phyloP scores from a whole-genome alignment of 2,888 invertebrate genomes.

The Rhagonycha lutea region DNA sequence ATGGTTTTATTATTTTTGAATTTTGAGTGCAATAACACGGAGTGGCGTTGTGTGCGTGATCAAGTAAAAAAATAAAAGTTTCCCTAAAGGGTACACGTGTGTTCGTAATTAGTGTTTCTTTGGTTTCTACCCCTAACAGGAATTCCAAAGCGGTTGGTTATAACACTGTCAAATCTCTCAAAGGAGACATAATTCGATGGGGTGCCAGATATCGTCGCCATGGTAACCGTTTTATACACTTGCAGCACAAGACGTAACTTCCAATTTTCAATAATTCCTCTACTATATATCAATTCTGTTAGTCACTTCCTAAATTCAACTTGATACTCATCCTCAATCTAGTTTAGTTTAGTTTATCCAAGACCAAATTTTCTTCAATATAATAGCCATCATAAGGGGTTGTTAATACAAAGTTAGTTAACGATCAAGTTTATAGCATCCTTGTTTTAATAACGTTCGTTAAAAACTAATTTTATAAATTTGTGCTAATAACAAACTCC shows the following conservation, averaged over 20 bases:
- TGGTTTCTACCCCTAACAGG: conserved; percentile 5
- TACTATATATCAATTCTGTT: conserved; percentile 12
- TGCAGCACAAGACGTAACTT: conserved; percentile 17
- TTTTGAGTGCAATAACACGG: neutral
- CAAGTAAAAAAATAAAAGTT: neutral
- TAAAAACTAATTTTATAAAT: neutral
- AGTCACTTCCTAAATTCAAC: conserved; percentile 15
- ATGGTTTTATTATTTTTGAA: neutral
- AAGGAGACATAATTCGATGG: conserved; percentile 25
- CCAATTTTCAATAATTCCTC: conserved; percentile 24
- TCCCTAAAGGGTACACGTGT: neutral
- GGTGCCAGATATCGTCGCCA: conserved; percentile 27
- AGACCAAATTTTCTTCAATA: neutral
- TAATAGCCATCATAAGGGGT: neutral
- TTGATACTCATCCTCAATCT: conserved; percentile 10
- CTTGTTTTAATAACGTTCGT: neutral
- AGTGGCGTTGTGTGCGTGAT: neutral
- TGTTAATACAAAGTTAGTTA: neutral
- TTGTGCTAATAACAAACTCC: neutral
- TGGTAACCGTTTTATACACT: conserved; percentile 17
- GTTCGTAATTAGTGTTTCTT: conserved; percentile 12
- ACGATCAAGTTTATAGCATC: neutral
- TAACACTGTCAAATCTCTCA: conserved; percentile 23
- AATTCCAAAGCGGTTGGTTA: conserved; percentile 10
- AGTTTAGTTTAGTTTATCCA: conserved; percentile 14